A percentile compares a stretch with the other conserved stretches of the same genome.
Evolutionary conservation across 2,113 vertebrate species (phyloP).

Genomic region (Apodemus sylvaticus): DNA sequence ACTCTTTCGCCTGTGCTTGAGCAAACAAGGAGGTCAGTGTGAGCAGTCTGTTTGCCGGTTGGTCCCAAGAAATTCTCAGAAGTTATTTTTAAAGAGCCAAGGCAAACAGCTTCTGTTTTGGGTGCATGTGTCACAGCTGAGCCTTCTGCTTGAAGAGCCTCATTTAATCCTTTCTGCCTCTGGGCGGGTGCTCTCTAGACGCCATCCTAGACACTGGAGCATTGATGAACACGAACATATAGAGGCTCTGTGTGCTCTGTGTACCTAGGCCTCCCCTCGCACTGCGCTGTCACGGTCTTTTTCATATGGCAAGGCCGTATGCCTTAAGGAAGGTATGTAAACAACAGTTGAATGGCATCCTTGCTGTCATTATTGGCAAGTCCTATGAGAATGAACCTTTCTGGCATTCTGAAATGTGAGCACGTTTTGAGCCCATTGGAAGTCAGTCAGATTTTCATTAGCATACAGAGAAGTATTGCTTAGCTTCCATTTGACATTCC

Average conservation of each 20-base stretch:
- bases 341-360: conserved; percentile 23
- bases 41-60: conserved; percentile 4
- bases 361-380: conserved; percentile 8
- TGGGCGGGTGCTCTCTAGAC: conserved; percentile 32
- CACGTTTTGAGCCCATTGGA: conserved; percentile 3
- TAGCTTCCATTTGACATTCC: neutral
- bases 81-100: conserved; percentile 72
- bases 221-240: conserved; percentile 52
- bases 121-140: conserved; percentile 55
- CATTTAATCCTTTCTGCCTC: conserved; percentile 65
- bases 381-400: neutral
- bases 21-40: conserved; percentile 72
- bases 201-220: conserved; percentile 63
- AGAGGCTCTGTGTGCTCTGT: conserved; percentile 58
- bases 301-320: neutral
- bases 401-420: conserved; percentile 25
- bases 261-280: neutral
- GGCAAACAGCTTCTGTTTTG: conserved; percentile 64
- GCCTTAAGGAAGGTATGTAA: conserved; percentile 47
- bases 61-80: conserved; percentile 71
- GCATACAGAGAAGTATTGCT: neutral
- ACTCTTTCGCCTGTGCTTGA: neutral
- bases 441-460: neutral
- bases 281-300: conserved; percentile 17
- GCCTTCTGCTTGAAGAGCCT: conserved; percentile 60